Evolutionary conservation across 1,140 invertebrate species (phyloP), one percentile per base, ranked within the genome.

Genomic region (Belonocnema kinseyi): DNA sequence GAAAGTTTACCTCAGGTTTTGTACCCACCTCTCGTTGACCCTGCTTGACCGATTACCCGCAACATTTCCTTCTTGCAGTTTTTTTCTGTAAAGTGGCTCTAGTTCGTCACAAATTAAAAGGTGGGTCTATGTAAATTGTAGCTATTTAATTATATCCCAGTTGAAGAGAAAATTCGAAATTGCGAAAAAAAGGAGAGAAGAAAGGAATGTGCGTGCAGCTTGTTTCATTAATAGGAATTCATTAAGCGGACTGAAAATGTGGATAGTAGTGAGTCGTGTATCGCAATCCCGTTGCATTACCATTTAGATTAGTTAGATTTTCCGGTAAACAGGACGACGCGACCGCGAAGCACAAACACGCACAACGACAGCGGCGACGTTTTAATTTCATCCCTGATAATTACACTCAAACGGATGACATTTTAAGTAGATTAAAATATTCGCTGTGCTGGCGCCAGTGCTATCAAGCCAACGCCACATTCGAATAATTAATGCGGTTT

Each of bases 381-480:
- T 91, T 91, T 91, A 89, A 91, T 91, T 91, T 91, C 88, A 90
- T 88, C 88, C 85, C 81, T 78, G 87, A 88, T 90, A 90, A 91
- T 91, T 90, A 90, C 88, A 86, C 86, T 83, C 79, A 87, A 90
- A 90, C 88, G 88, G 82, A 91, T 90, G 87, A 88, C 88, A 90
- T 91, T 91, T 91, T 90, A 90, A 91, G 88, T 89, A 87, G 89
- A 91, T 91, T 91, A 89, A 91, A 91, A 91, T 89, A 90, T 89
- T 88, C 86, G 85, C 81, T 80, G 79, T 70, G 79, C 77, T 72
- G 33, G 53, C 14, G 53, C 53, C 21, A 16, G 26, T 6, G 72
- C 77, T 74, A 52, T 70, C 77, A 72, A 21, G 53, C 72, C 50
- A 78, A 70, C 79, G 83, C 85, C 82, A 79, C 85, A 88, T 85